Evolutionary conservation across 1,140 invertebrate species (phyloP).

Genomic region (Anadara kagoshimensis): DNA sequence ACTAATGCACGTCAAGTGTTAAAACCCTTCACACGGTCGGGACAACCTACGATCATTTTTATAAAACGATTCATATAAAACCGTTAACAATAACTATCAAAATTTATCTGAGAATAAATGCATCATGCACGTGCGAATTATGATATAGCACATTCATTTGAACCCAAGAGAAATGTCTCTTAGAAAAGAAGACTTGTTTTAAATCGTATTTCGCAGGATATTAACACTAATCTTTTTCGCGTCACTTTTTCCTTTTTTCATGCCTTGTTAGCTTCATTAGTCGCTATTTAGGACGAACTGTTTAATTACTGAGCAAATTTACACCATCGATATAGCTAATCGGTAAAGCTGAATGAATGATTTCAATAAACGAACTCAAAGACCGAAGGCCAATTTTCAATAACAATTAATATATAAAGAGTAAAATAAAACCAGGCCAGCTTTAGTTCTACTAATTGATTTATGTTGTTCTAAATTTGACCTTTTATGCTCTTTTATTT

Average conservation of each 20-base stretch:
- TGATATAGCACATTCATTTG: too few species aligned
- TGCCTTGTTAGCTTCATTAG: conserved; percentile 9
- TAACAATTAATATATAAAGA: conserved; percentile 19
- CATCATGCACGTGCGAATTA: too few species aligned
- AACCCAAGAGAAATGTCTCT: too few species aligned
- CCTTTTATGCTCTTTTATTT: too few species aligned
- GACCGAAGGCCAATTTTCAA: conserved; percentile 13
- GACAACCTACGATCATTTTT: too few species aligned
- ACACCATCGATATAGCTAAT: conserved; percentile 8
- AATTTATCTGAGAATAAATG: too few species aligned
- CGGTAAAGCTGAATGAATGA: conserved; percentile 4
- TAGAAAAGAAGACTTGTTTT: background rate
- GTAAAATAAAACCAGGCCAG: background rate
- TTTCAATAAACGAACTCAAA: conserved; percentile 25
- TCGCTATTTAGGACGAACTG: conserved; percentile 23
- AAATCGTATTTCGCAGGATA: conserved; percentile 24
- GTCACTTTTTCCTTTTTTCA: conserved; percentile 13
- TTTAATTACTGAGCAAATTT: conserved; percentile 27
- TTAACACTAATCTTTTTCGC: conserved; percentile 28
- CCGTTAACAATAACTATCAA: too few species aligned
- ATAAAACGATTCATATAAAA: too few species aligned
- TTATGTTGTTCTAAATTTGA: too few species aligned
- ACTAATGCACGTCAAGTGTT: too few species aligned
- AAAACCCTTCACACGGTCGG: too few species aligned
- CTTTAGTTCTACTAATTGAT: too few species aligned